Evolutionary conservation across 2,113 vertebrate genomes (phyloP), one percentile per base, ranked within the genome.

Genomic region (Cercocebus atys): DNA sequence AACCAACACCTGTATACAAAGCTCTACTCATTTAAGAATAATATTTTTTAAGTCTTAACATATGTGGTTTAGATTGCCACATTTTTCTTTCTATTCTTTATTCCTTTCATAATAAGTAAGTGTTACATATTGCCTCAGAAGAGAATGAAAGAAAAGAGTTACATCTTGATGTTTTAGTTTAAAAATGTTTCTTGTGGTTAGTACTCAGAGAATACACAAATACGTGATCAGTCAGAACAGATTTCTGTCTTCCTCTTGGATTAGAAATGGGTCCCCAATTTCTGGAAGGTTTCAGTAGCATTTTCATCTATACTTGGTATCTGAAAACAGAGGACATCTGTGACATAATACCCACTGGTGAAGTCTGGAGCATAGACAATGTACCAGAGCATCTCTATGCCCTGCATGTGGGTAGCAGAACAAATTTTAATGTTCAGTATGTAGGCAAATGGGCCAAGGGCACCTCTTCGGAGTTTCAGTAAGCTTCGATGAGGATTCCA

Each of bases 171-270:
- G 75, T 52, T 79, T 94, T 59, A 9, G 30, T 90, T 91, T 83
- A 86, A 93, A 96, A 78, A 40, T 81, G 17, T 81, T 89, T 96
- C 30, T 55, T 88, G 61, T 50, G 43, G 17, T 92, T 78, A 75
- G 10, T 5, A 91, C 13, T 85, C 32, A 78, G 5, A 88, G 27
- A 17, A 75, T 66, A 76, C 18, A 81, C n/a, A 90, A 93, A 68
- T 88, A 64, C 52, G 40, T 72, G n/a, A 88, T 87, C 11, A 81
- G 40, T 40, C 35, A 84, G 35, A 86, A 17, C 61, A 88, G 50
- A 72, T 43, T 61, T 57, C 23, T 87, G 9, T 70, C 52, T 90
- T 94, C 81, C 32, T 25, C 18, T 90, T 20, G 2, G 13, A 94
- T 92, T 73, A 87, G 38, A 95, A 88, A 75, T 88, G 83, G 72